These are phyloP conservation scores for Pogoniulus pusillus DNA, from an alignment of 2,797 vertebrate genomes.

Conservation along the genomic window DNA sequence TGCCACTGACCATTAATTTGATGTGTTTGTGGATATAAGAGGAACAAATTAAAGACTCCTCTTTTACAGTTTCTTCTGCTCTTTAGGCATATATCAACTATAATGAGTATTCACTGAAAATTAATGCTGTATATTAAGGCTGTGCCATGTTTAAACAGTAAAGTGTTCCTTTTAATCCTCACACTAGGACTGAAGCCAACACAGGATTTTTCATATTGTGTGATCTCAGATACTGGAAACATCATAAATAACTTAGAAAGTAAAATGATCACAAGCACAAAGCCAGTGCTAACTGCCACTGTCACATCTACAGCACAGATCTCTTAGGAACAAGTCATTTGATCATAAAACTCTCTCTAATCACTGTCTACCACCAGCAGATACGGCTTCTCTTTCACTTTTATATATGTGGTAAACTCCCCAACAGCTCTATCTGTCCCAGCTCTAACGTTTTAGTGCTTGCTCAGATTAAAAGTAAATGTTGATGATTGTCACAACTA, in stretches of 20 bases:
- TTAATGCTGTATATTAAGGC: neutral
- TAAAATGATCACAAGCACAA: neutral
- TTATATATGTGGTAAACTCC: neutral
- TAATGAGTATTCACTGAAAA: neutral
- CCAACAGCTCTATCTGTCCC: neutral
- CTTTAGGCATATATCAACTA: neutral
- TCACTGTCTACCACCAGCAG: neutral
- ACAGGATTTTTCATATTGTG: neutral
- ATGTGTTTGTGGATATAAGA: neutral
- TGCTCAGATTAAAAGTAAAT: neutral
- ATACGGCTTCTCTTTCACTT: neutral
- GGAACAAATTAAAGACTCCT: neutral
- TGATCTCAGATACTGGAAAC: neutral
- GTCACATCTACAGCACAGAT: neutral
- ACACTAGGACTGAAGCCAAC: neutral
- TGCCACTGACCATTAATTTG: neutral
- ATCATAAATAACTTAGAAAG: neutral
- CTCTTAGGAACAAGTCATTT: neutral
- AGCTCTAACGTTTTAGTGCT: neutral
- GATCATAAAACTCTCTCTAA: neutral
- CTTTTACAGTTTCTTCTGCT: neutral
- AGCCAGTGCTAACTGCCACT: neutral
- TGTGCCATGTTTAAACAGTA: neutral
- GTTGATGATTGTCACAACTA: neutral
- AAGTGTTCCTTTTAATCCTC: neutral